phyloP scores from a whole-genome alignment of 2,113 vertebrate genomes.

The Nesoenas mayeri region DNA sequence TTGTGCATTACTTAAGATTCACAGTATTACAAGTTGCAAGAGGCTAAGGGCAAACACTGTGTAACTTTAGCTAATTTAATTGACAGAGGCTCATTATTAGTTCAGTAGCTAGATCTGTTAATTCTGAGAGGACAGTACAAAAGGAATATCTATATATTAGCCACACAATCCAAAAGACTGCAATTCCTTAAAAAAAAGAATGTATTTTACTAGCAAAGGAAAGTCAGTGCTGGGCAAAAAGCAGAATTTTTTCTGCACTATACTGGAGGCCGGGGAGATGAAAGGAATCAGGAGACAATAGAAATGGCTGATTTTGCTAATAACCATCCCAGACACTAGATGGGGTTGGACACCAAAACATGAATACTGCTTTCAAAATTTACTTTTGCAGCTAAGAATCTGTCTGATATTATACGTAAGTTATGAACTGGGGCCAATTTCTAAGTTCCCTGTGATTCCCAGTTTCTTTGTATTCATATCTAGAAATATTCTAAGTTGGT shows the following conservation, averaged over 20 bases:
- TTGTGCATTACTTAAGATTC: not conserved
- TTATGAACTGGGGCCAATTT: not conserved
- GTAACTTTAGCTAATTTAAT: not conserved
- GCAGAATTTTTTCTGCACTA: fast-evolving
- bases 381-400: not conserved
- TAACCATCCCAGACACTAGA: not conserved
- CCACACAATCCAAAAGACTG: not conserved
- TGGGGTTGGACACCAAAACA: not conserved
- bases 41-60: not conserved
- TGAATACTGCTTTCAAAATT: not conserved
- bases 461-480: not conserved
- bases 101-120: not conserved
- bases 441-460: not conserved
- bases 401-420: not conserved
- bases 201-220: not conserved
- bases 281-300: not conserved
- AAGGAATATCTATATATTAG: not conserved
- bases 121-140: not conserved
- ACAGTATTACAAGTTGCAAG: not conserved
- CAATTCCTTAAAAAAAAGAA: not conserved
- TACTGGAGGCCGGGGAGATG: not conserved
- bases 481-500: not conserved
- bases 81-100: not conserved
- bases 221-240: not conserved
- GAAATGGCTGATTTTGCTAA: not conserved